Percentiles rank a stretch among this genome's conserved stretches.
phyloP scores from a whole-genome alignment of 2,888 invertebrate genomes.

The Drosophila mulleri region DNA sequence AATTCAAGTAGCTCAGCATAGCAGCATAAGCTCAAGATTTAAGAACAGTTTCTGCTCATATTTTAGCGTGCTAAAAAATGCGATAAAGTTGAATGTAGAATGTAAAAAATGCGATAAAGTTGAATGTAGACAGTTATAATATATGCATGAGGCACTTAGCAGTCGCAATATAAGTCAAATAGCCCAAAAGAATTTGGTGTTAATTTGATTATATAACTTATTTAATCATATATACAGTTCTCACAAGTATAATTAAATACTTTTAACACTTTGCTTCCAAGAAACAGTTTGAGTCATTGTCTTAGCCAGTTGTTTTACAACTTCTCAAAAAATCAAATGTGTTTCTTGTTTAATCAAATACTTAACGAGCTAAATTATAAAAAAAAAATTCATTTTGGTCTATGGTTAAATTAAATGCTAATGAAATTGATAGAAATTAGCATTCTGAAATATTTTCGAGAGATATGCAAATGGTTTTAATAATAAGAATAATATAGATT shows the following conservation, averaged over 20 bases:
- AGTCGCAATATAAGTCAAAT: no score
- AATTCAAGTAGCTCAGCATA: no score
- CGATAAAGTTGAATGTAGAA: no score
- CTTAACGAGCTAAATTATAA: slow-evolving; percentile 34
- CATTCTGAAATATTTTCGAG: slow-evolving; percentile 10
- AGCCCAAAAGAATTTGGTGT: background rate
- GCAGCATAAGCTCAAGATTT: no score
- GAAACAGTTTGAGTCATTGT: background rate
- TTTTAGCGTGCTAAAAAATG: no score
- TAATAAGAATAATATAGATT: slow-evolving; percentile 6
- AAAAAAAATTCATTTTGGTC: slow-evolving; percentile 23
- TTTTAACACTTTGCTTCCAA: no score
- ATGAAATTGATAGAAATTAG: slow-evolving; percentile 39
- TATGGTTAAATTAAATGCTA: slow-evolving; percentile 27
- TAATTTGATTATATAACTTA: no score
- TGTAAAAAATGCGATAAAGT: no score
- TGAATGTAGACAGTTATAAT: no score
- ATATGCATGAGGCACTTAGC: no score
- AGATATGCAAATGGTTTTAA: slow-evolving; percentile 36
- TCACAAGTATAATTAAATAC: background rate
- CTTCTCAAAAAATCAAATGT: background rate
- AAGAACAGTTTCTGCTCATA: no score
- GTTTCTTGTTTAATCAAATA: slow-evolving; percentile 12
- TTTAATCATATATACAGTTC: background rate
- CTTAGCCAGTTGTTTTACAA: background rate